phyloP scores from a whole-genome alignment of 2,888 invertebrate species.

The Mythimna ferrago region DNA sequence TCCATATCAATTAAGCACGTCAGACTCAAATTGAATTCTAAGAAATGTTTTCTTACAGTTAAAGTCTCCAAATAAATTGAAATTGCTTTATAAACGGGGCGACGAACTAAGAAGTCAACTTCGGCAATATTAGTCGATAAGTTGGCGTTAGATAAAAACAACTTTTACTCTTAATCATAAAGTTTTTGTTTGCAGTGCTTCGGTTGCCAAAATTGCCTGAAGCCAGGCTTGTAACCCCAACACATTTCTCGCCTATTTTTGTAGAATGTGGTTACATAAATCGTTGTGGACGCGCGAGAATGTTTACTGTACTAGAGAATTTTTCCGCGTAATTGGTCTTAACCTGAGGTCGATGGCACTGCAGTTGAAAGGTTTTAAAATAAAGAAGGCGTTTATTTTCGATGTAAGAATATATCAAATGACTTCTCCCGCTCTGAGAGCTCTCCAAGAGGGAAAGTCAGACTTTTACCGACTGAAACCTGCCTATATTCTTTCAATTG shows the following conservation, averaged over 20 bases:
- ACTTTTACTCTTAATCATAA: conserved; percentile 58
- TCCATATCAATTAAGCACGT: conserved; percentile 34
- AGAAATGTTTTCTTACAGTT: conserved; percentile 41
- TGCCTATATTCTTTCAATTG: too few species aligned
- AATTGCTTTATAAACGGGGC: conserved; percentile 51
- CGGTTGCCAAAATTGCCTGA: conserved; percentile 55
- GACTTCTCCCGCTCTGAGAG: too few species aligned
- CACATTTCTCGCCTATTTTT: conserved; percentile 44
- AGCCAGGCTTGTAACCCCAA: conserved; percentile 29
- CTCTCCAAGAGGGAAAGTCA: too few species aligned
- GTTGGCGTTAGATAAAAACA: conserved; percentile 58
- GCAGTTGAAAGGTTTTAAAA: conserved; percentile 19
- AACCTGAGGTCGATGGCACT: conserved; percentile 20
- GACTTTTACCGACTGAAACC: too few species aligned
- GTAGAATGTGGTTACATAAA: conserved; percentile 52
- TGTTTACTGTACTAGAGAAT: conserved; percentile 35
- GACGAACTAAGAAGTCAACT: conserved; percentile 45
- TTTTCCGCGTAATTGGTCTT: conserved; percentile 43
- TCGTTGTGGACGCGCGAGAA: conserved; percentile 32
- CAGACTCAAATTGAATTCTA: conserved; percentile 44
- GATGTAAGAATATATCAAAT: too few species aligned
- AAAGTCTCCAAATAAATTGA: conserved; percentile 45
- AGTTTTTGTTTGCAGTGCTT: conserved; percentile 55
- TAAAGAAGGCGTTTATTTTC: not conserved
- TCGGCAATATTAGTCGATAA: conserved; percentile 52